Percentiles rank a stretch among this genome's conserved stretches.
Evolutionary conservation across 1,140 invertebrate species (phyloP).

Genomic region (Hormaphis cornu): DNA sequence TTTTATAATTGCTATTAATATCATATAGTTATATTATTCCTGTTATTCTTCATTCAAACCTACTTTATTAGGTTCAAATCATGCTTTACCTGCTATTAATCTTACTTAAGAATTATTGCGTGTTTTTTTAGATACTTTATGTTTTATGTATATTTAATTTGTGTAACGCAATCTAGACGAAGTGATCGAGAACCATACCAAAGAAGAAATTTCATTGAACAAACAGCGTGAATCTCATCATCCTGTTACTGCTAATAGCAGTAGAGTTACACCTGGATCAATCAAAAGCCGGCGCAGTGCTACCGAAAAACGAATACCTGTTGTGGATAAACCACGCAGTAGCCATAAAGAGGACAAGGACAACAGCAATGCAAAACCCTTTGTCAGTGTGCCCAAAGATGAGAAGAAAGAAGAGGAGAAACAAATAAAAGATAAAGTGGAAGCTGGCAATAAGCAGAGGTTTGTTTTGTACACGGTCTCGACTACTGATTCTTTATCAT

Average conservation of each 20-base stretch:
- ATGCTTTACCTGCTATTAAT: not conserved
- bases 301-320: conserved; percentile 10
- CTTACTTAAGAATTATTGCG: not conserved
- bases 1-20: not conserved
- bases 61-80: conserved; percentile 3
- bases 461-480: conserved; percentile 25
- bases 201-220: not conserved
- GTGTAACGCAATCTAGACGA: conserved; percentile 29
- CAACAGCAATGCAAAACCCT: conserved; percentile 5
- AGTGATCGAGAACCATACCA: conserved; percentile 8
- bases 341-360: conserved; percentile 19
- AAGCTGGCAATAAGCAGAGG: conserved; percentile 19
- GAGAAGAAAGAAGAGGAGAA: conserved; percentile 24
- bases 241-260: not conserved
- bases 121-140: conserved; percentile 7
- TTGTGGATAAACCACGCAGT: conserved; percentile 11
- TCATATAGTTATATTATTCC: not conserved
- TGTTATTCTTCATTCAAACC: not conserved
- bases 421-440: conserved; percentile 22
- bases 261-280: not conserved
- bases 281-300: not conserved
- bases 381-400: not conserved
- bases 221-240: conserved; percentile 9
- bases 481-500: conserved; percentile 10
- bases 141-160: conserved; percentile 32